Evolutionary conservation across 1,140 invertebrate genomes (phyloP).

Genomic region (Hypothenemus hampei): DNA sequence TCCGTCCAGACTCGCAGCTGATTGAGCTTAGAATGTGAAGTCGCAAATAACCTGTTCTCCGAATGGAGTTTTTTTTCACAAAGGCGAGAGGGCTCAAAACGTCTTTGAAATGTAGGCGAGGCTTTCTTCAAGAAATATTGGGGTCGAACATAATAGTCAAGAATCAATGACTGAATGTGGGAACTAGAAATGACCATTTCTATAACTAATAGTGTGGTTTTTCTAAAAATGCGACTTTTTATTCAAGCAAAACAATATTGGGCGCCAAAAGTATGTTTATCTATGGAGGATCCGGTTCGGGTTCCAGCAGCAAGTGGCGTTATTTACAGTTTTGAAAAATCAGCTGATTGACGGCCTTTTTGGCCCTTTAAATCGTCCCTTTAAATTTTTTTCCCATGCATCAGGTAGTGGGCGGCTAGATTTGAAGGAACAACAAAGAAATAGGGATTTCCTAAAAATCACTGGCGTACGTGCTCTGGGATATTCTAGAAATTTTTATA

Average conservation of each 20-base stretch:
- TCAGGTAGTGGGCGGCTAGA: constrained; percentile 17
- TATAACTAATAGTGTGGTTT: constrained; percentile 22
- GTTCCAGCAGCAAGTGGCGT: constrained; percentile 10
- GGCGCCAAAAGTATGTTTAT: no score
- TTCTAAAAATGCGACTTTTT: no score
- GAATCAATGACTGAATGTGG: constrained; percentile 11
- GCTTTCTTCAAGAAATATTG: constrained; percentile 16
- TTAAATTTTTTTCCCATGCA: constrained; percentile 18
- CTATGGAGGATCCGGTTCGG: background rate
- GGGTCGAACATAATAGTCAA: constrained; percentile 16
- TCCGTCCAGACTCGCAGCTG: no score
- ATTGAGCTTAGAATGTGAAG: constrained; percentile 12
- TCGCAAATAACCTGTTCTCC: constrained; percentile 18
- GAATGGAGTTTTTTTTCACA: constrained; percentile 12
- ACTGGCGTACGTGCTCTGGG: constrained; percentile 12
- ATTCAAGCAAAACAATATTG: no score
- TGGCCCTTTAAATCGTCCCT: constrained; percentile 21
- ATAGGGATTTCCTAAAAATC: constrained; percentile 16
- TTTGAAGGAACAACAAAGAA: constrained; percentile 13
- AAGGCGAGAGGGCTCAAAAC: constrained; percentile 11
- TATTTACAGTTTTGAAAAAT: constrained; percentile 25
- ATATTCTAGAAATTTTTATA: no score
- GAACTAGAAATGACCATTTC: constrained; percentile 17
- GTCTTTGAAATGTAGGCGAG: constrained; percentile 11
- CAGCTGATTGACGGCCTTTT: constrained; percentile 16